A percentile compares a stretch with the other conserved stretches of the same genome.
These are phyloP conservation scores for Perodicticus potto DNA, from an alignment of 2,797 vertebrate genomes.

Conservation along the genomic window DNA sequence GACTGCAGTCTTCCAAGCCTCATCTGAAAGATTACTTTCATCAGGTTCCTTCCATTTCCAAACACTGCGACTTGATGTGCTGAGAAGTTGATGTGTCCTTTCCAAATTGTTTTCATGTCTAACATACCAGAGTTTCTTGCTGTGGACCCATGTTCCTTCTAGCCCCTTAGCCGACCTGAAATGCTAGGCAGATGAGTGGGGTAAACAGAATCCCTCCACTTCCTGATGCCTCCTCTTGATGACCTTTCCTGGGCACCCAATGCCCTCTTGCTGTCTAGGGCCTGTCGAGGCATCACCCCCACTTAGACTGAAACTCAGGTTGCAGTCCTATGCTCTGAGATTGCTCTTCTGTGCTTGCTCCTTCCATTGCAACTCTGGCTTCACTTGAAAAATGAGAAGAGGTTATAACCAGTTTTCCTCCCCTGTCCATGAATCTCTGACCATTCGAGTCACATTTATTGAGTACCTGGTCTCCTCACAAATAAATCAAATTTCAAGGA, in stretches of 20 bases:
- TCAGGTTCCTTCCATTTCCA: slow-evolving; percentile 9
- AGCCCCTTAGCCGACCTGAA: background rate
- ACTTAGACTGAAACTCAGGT: background rate
- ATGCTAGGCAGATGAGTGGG: background rate
- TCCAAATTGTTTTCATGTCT: slow-evolving; percentile 5
- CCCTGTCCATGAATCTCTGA: background rate
- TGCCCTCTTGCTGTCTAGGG: background rate
- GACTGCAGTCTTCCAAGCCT: background rate
- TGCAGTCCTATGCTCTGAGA: background rate
- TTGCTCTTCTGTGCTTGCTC: background rate
- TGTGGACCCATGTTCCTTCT: background rate
- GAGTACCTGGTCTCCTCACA: background rate
- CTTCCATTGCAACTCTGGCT: background rate
- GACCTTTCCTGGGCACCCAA: background rate
- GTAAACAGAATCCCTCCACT: background rate
- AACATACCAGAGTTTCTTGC: background rate
- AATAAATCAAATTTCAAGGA: slow-evolving; percentile 21
- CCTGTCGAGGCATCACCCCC: background rate
- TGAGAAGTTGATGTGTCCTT: background rate
- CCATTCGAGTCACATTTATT: background rate
- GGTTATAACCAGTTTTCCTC: background rate
- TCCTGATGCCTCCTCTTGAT: background rate
- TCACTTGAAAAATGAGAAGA: background rate
- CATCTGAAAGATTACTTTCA: slow-evolving; percentile 19
- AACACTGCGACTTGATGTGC: background rate